These are phyloP conservation scores for Bostrychus sinensis DNA, from an alignment of 2,113 vertebrate genomes.

Conservation along the genomic window DNA sequence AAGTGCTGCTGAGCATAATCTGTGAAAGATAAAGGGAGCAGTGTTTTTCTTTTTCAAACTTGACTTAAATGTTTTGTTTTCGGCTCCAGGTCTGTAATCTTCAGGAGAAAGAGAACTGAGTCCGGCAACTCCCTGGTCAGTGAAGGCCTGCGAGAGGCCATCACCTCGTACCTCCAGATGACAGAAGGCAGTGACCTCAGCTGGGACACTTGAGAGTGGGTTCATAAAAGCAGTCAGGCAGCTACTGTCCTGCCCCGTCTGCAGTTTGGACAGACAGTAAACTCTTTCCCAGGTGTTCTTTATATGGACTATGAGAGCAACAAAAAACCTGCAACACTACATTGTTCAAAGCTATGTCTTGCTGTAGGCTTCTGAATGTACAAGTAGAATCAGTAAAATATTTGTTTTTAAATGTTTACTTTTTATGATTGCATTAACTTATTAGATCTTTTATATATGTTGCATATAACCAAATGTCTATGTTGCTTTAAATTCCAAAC, in stretches of 20 bases:
- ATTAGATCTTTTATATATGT: not conserved
- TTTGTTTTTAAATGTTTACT: not conserved
- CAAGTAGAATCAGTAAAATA: not conserved
- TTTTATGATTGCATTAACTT: not conserved
- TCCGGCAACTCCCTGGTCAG: constrained; percentile 80
- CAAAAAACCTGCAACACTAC: constrained; percentile 53
- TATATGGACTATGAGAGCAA: not conserved
- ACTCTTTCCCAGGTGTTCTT: not conserved
- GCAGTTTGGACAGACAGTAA: not conserved
- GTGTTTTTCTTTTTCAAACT: no score
- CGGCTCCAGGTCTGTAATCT: constrained; percentile 76
- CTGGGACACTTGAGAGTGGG: constrained; percentile 54
- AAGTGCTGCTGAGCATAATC: no score
- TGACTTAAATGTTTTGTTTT: not conserved
- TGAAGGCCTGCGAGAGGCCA: constrained; percentile 85
- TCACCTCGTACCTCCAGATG: constrained; percentile 86
- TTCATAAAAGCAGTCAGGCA: not conserved
- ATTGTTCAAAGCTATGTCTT: constrained; percentile 3
- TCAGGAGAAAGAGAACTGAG: constrained; percentile 54
- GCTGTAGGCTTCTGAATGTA: constrained; percentile 9
- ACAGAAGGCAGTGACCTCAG: constrained; percentile 42
- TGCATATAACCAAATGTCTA: not conserved
- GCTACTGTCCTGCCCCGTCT: constrained; percentile 1
- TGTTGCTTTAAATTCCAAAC: no score
- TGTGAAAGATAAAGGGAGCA: no score